Conservation (phyloP, 2,797 vertebrate species). For the Tamandua tetradactyla region DNA sequence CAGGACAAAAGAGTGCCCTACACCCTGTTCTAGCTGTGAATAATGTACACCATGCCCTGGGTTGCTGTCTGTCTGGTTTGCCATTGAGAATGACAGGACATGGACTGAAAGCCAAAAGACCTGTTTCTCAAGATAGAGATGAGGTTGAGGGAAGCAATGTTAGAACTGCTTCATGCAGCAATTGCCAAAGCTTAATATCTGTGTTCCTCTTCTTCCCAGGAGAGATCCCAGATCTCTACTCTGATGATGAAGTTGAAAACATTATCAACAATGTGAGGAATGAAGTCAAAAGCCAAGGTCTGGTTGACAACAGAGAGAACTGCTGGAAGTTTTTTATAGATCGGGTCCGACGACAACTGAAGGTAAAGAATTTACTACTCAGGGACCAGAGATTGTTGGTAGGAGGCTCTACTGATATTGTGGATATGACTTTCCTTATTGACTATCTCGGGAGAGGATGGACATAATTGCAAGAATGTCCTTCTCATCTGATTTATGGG, state of each 20-base stretch:
- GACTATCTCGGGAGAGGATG: neutral
- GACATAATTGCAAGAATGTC: neutral
- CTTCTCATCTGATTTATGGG: neutral
- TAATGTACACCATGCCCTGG: neutral
- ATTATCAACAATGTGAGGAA: constrained; percentile 90
- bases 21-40: neutral
- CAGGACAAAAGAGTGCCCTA: neutral
- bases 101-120: neutral
- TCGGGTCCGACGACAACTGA: constrained; percentile 91
- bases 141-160: too few species aligned
- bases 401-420: neutral
- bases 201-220: constrained; percentile 83
- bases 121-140: neutral
- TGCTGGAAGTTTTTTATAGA: constrained; percentile 98
- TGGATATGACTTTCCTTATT: neutral
- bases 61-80: neutral
- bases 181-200: neutral
- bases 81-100: neutral
- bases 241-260: constrained; percentile 94
- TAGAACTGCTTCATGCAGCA: neutral
- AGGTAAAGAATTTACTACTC: constrained; percentile 86
- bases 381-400: neutral
- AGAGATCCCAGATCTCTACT: constrained; percentile 95
- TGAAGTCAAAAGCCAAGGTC: constrained; percentile 90
- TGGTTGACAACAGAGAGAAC: constrained; percentile 92